phyloP scores from a whole-genome alignment of 2,113 vertebrate genomes.

The Eclectus roratus region DNA sequence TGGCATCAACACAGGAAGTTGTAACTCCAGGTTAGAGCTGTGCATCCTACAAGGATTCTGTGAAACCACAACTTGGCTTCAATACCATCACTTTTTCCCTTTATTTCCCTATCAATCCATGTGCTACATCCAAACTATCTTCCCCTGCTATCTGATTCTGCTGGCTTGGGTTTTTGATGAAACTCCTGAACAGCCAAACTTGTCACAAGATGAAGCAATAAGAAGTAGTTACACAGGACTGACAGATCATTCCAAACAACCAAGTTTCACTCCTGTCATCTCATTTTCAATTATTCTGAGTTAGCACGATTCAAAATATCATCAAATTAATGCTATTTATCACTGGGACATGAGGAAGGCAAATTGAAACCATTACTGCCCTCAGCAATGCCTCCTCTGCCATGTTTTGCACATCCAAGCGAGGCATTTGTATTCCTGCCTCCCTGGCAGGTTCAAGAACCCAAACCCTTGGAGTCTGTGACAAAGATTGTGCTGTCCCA shows the following conservation, averaged over 20 bases:
- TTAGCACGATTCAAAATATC: fast-evolving
- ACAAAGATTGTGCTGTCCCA: neutral
- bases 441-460: neutral
- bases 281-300: neutral
- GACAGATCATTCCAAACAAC: neutral
- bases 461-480: neutral
- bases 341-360: neutral
- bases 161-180: neutral
- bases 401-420: fast-evolving
- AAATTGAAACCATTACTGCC: fast-evolving
- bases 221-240: neutral
- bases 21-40: neutral
- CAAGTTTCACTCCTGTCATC: neutral
- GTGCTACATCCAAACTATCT: neutral
- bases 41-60: neutral
- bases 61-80: neutral
- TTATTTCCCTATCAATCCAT: neutral
- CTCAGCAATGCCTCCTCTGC: neutral
- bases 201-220: neutral
- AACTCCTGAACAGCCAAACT: neutral
- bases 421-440: neutral
- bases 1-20: no score
- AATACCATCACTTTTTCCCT: neutral
- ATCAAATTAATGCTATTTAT: neutral
- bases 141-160: neutral